Base-by-base conservation (phyloP, 64 coral and sea anemone genomes). In the Trachythela sp. region DNA sequence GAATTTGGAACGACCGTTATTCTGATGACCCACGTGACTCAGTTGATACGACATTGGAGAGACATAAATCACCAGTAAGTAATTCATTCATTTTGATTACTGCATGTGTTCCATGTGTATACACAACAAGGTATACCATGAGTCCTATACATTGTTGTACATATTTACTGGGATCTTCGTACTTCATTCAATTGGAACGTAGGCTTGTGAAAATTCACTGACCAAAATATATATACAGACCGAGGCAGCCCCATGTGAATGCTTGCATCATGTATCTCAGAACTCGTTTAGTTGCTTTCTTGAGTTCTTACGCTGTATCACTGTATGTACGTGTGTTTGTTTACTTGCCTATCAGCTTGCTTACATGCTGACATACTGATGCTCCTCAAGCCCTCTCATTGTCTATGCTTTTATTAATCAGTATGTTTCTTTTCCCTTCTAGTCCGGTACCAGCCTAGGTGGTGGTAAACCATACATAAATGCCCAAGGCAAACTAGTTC, bases 11-110 rank as follows among this genome's bases (percentile, higher is more conserved):
- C 30, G 33, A 80, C 35, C 75, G 17, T 80, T 80, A 80, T 18
- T 30, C 75, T 13, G 75, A 80, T 39, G 75, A 80, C 33, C 75
- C 75, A 80, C 31, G 75, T 37, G 75, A 80, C 56, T 64, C 56
- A 9, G 75, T 13, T 36, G 75, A 80, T 30, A 15, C 75, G 75
- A 30, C 27, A 39, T 18, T 80, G 31, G 75, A 80, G 17, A 32
- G 71, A 77, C 30, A 77, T 9, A 77, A 38, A 77, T 77, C 71
- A 4, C 71, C 54, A 3, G 54, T 59, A 59, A 59, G 54, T 17
- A 59, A 17, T 59, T 20, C 15, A 59, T n/a, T 59, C 54, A 20
- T n/a, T 11, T 20, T n/a, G 24, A 59, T n/a, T 45, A 45, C 42
- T 45, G 42, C 42, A 45, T 45, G 42, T 11, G 4, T 45, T n/a